Percentiles rank a stretch among this genome's conserved stretches.
Evolutionary conservation across 2,888 invertebrate genomes (phyloP).

Genomic region (Lacanobia oleracea): DNA sequence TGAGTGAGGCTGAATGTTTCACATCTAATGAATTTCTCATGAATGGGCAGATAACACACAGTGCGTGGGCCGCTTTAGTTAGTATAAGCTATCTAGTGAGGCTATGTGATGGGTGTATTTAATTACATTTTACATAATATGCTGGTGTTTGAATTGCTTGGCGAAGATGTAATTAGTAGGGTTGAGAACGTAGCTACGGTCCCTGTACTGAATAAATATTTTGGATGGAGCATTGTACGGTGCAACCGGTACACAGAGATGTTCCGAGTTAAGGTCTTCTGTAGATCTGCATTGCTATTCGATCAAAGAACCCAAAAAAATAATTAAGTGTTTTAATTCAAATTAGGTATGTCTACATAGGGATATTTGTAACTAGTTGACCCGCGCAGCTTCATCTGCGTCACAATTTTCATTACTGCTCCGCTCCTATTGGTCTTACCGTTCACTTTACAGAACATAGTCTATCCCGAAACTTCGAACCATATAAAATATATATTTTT

Average conservation of each 20-base stretch:
- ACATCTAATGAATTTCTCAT: slow-evolving; percentile 50
- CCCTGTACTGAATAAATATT: slow-evolving; percentile 30
- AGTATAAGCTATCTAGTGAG: slow-evolving; percentile 6
- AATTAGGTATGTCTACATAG: too few relatives aligned
- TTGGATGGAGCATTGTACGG: neutral
- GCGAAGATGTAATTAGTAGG: slow-evolving; percentile 25
- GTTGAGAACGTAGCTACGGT: neutral
- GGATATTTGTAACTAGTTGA: too few relatives aligned
- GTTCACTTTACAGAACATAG: too few relatives aligned
- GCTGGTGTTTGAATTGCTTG: slow-evolving; percentile 14
- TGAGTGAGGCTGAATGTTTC: slow-evolving; percentile 7
- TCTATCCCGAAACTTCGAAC: too few relatives aligned
- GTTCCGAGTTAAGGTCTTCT: neutral
- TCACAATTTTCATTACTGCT: too few relatives aligned
- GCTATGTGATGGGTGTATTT: slow-evolving; percentile 32
- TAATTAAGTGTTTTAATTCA: neutral
- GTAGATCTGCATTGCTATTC: neutral
- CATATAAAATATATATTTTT: too few relatives aligned
- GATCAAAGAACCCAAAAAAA: neutral
- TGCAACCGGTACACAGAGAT: too few relatives aligned
- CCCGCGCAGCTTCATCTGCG: too few relatives aligned
- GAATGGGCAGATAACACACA: slow-evolving; percentile 52
- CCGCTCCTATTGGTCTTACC: too few relatives aligned
- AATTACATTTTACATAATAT: slow-evolving; percentile 43
- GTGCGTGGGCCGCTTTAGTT: slow-evolving; percentile 33